Conservation (phyloP, 2,888 invertebrate genomes). For the Plebejus anna region DNA sequence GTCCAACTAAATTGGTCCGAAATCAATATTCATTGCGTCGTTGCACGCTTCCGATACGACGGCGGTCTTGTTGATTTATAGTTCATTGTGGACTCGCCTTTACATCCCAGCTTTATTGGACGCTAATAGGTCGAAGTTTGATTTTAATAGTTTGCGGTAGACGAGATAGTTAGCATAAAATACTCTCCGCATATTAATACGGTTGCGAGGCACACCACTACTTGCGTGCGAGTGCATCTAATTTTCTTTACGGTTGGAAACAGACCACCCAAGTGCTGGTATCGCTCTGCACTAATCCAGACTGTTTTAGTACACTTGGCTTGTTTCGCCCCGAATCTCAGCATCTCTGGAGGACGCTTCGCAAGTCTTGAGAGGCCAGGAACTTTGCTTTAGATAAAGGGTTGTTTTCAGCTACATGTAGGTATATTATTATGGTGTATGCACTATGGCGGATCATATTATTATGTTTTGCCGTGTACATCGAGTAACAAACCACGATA, state of each 20-base stretch:
- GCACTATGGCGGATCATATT: not conserved
- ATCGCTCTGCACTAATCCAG: conserved; percentile 2
- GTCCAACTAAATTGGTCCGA: conserved; percentile 53
- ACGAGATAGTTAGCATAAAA: not conserved
- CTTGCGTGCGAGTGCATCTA: not conserved
- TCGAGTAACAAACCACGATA: not conserved
- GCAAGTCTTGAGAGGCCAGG: conserved; percentile 3
- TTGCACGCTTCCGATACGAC: conserved; percentile 56
- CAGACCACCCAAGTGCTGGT: not conserved
- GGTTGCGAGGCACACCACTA: not conserved
- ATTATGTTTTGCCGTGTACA: not conserved
- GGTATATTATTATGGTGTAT: not conserved
- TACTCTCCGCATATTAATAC: not conserved
- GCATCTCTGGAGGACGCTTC: conserved; percentile 5
- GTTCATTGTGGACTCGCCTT: conserved; percentile 45
- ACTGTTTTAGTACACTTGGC: conserved; percentile 16
- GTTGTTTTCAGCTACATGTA: conserved; percentile 4
- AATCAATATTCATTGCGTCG: conserved; percentile 67
- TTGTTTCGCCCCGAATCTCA: conserved; percentile 16
- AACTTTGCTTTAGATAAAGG: conserved; percentile 15
- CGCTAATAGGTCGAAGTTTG: conserved; percentile 25
- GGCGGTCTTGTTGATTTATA: conserved; percentile 63
- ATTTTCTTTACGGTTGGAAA: not conserved
- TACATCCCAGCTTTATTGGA: conserved; percentile 30
- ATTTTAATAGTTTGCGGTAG: conserved; percentile 13